These are phyloP conservation scores for Pseudorectes ferrugineus DNA, from an alignment of 2,113 vertebrate genomes.

Conservation along the genomic window DNA sequence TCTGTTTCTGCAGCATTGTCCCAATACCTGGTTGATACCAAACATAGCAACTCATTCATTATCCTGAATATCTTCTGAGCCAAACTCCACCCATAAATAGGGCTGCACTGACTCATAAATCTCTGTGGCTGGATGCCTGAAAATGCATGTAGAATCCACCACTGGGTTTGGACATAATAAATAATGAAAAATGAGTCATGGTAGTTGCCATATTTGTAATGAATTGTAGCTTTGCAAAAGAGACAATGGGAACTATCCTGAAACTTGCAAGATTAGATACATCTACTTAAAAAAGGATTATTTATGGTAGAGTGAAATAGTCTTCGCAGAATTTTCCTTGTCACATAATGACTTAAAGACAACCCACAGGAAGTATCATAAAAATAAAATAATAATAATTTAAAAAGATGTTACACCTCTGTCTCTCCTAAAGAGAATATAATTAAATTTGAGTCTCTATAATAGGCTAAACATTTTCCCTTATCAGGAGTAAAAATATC, in stretches of 20 bases:
- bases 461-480: not conserved
- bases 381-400: not conserved
- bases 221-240: slow-evolving; percentile 26
- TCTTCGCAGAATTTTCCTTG: not conserved
- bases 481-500: not conserved
- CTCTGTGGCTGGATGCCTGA: not conserved
- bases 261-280: slow-evolving; percentile 22
- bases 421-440: not conserved
- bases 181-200: slow-evolving; percentile 51
- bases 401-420: not conserved
- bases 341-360: not conserved
- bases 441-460: not conserved
- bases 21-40: not conserved
- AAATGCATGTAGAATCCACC: slow-evolving; percentile 13
- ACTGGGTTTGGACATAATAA: slow-evolving; percentile 34
- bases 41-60: slow-evolving; percentile 42
- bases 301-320: not conserved
- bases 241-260: slow-evolving; percentile 9
- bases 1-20: not conserved
- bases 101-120: slow-evolving; percentile 50
- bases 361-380: not conserved
- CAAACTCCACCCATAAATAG: slow-evolving; percentile 56
- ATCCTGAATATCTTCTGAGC: slow-evolving; percentile 15
- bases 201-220: slow-evolving; percentile 39
- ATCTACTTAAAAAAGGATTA: not conserved